Conservation (phyloP, 2,888 invertebrate species). For the Dinocampus coccinellae region DNA sequence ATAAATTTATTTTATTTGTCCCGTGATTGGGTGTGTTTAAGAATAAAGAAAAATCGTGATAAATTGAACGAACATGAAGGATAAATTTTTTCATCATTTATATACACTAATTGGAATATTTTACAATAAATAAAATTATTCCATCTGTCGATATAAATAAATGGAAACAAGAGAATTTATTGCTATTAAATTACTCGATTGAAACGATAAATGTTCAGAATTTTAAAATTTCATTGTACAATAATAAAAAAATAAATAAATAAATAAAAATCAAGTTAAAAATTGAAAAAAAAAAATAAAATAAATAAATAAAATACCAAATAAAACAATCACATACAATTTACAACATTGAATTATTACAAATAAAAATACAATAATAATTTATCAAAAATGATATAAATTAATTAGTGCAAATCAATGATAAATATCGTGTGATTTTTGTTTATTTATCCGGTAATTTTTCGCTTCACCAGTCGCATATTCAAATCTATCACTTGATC, state of each 20-base stretch:
- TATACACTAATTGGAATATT: slow-evolving; percentile 64
- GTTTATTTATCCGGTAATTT: slow-evolving; percentile 65
- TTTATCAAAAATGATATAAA: neutral
- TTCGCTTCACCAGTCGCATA: slow-evolving; percentile 54
- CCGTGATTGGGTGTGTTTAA: slow-evolving; percentile 32
- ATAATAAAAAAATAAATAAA: neutral
- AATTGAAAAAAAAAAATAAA: neutral
- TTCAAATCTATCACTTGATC: neutral
- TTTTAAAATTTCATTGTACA: slow-evolving; percentile 46
- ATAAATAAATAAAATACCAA: neutral
- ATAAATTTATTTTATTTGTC: neutral
- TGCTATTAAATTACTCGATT: neutral
- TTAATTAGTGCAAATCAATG: slow-evolving; percentile 61
- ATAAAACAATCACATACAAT: no score
- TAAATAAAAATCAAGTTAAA: no score
- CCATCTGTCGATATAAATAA: slow-evolving; percentile 31
- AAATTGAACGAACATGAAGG: neutral
- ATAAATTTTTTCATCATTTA: slow-evolving; percentile 2
- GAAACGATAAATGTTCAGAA: slow-evolving; percentile 41
- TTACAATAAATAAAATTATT: slow-evolving; percentile 56
- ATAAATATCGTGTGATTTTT: slow-evolving; percentile 57
- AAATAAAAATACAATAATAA: no score
- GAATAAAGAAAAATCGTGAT: slow-evolving; percentile 27
- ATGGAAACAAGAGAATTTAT: slow-evolving; percentile 41
- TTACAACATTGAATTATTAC: no score